phyloP scores from a whole-genome alignment of 2,888 invertebrate genomes.

The Ethmia dodecea region DNA sequence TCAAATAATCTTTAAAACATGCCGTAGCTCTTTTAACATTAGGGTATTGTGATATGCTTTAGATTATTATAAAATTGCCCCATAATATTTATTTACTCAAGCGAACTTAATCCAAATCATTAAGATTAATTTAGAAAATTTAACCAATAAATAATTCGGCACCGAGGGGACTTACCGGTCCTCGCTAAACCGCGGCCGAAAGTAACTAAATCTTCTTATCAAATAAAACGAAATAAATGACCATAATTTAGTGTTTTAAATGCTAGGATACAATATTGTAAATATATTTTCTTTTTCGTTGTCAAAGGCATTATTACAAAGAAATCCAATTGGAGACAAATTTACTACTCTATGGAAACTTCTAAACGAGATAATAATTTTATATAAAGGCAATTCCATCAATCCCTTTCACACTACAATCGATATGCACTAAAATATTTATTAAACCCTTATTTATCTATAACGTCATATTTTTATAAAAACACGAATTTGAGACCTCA shows the following conservation, averaged over 20 bases:
- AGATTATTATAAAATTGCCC: conserved; percentile 29
- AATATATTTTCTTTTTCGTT: conserved; percentile 34
- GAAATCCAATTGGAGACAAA: conserved; percentile 29
- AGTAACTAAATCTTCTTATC: too few species aligned
- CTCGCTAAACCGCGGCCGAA: conserved; percentile 15
- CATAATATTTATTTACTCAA: conserved; percentile 29
- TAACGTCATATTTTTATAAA: conserved; percentile 23
- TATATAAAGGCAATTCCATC: conserved; percentile 42
- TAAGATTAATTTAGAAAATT: conserved; percentile 27
- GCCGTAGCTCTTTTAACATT: conserved; percentile 24
- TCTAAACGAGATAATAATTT: conserved; percentile 12
- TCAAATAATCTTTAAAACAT: neutral
- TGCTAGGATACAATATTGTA: conserved; percentile 6
- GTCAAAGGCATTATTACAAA: conserved; percentile 33
- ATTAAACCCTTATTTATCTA: conserved; percentile 15
- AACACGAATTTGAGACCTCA: conserved; percentile 41
- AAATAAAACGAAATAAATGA: too few species aligned
- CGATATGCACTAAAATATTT: conserved; percentile 39
- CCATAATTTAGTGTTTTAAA: too few species aligned
- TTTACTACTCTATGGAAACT: conserved; percentile 7
- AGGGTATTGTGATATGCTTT: conserved; percentile 54
- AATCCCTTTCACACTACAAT: conserved; percentile 31
- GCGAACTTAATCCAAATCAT: conserved; percentile 33
- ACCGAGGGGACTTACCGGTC: conserved; percentile 40
- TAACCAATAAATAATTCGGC: conserved; percentile 44